Evolutionary conservation across 2,797 vertebrate species (phyloP), one percentile per base, ranked within the genome.

Genomic region (Chelon auratus): DNA sequence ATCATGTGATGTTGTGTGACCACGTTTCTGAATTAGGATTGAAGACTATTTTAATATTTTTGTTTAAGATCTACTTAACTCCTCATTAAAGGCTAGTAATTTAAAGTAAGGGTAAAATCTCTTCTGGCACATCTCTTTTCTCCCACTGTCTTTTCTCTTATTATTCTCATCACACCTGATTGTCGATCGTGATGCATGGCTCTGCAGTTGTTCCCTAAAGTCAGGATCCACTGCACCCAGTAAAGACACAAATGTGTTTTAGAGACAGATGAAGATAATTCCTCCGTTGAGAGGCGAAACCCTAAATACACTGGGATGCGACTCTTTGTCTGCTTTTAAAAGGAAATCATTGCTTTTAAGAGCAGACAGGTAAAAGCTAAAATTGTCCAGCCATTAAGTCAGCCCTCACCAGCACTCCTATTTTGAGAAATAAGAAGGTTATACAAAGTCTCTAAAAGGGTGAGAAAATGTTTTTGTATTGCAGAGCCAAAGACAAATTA

Each of bases 381-480:
- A 83, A 76, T 55, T 75, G 61, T 73, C 37, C 58, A n/a, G 42
- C 68, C 67, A 71, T 56, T 37, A 66, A 71, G 43, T 12, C 62
- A 60, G 54, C 30, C 30, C 30, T 33, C 50, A 47, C 15, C 8
- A 3, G 62, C 51, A 18, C 70, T 69, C 43, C 77, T 57, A 47
- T 74, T 63, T 55, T 63, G 5, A 70, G 61, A 65, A 77, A 68
- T 58, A 30, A 55, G 39, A 58, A 53, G 36, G 62, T 4, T 57
- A 39, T 17, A 24, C 14, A 67, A 55, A 50, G 59, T 33, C 30
- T 60, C 2, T 13, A n/a, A 76, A 47, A 24, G 51, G 9, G 9
- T 0, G 1, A 50, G 15, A 55, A 62, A 65, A 57, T 50, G 24
- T 57, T 78, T 80, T 45, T 56, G 9, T 59, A 47, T 65, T 62